Evolutionary conservation across 2,888 invertebrate species (phyloP), one percentile per base, ranked within the genome.

Genomic region (Galeruca laticollis): DNA sequence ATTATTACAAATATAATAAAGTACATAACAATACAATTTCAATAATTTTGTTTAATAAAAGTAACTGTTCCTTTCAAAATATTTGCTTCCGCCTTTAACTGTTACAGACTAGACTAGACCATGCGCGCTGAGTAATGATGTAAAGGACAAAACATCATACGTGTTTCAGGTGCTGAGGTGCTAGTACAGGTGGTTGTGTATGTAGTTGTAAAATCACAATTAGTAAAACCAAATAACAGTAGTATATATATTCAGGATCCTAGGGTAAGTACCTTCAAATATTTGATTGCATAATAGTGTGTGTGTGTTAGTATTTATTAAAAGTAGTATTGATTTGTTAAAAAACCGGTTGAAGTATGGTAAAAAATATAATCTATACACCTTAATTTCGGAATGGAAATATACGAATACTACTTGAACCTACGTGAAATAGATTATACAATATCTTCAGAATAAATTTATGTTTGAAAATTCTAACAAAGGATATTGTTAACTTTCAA

Each of bases 91-190:
- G 21, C 13, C 59, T 66, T 51, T 66, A 60, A 31, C 15, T 40
- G 18, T 33, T 56, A 57, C 31, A 9, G 40, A 26, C 13, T 18
- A 11, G 26, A 21, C 49, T 18, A 11, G 26, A 21, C 49, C 59
- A 49, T 66, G 66, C 66, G 51, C 64, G 31, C 11, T 57, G 26
- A 13, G 11, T n/a, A 37, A 15, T 26, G 15, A 37, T 37, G 49
- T 35, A 31, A 18, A 21, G 13, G 18, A 54, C 65, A 51, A 15
- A 33, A 47, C 51, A 59, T 71, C 73, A 73, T 70, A 73, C 73
- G 71, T 73, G 73, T 71, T 71, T 71, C 69, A 73, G 73, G 73
- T 73, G 71, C 52, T 63, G 26, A 73, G 73, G 73, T 73, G 71
- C 52, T 63, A 26, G 68, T 71, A 68, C 73, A 73, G 73, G 71